Evolutionary conservation across 2,888 invertebrate genomes (phyloP).

Genomic region (Cerastis rubricosa): DNA sequence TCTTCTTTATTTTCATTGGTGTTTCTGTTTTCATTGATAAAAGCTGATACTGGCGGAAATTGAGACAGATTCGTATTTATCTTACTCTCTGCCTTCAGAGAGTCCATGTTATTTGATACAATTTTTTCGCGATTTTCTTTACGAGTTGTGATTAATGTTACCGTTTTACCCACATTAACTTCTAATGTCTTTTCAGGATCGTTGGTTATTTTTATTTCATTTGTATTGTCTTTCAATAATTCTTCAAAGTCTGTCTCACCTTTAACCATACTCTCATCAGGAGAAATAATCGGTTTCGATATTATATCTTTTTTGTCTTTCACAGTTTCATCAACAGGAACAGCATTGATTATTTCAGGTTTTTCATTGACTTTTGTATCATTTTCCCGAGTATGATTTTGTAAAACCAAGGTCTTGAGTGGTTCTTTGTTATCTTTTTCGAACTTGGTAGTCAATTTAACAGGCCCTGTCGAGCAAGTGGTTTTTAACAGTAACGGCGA

Average conservation of each 20-base stretch:
- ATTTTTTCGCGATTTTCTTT: conserved; percentile 69
- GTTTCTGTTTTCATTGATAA: conserved; percentile 38
- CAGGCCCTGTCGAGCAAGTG: conserved; percentile 70
- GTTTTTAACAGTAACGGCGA: conserved; percentile 85
- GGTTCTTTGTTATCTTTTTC: conserved; percentile 73
- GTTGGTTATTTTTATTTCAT: conserved; percentile 87
- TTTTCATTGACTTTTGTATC: conserved; percentile 56
- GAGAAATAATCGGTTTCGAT: conserved; percentile 57
- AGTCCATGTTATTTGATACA: conserved; percentile 52
- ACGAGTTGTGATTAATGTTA: conserved; percentile 74
- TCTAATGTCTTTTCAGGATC: conserved; percentile 85
- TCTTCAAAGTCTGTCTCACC: conserved; percentile 89
- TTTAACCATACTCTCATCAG: conserved; percentile 75
- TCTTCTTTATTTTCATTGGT: conserved; percentile 55
- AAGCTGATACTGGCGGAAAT: conserved; percentile 32
- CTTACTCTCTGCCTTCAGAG: conserved; percentile 55
- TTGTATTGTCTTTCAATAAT: conserved; percentile 87
- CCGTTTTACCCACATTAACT: conserved; percentile 83
- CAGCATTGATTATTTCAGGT: conserved; percentile 37
- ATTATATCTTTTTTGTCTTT: conserved; percentile 70
- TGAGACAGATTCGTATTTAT: conserved; percentile 20
- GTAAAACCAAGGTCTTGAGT: conserved; percentile 53
- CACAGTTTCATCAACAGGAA: conserved; percentile 62
- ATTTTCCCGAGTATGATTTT: conserved; percentile 66
- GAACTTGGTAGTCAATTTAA: conserved; percentile 77